These are phyloP conservation scores for Streptopelia turtur DNA, from an alignment of 2,797 vertebrate species.

Conservation along the genomic window DNA sequence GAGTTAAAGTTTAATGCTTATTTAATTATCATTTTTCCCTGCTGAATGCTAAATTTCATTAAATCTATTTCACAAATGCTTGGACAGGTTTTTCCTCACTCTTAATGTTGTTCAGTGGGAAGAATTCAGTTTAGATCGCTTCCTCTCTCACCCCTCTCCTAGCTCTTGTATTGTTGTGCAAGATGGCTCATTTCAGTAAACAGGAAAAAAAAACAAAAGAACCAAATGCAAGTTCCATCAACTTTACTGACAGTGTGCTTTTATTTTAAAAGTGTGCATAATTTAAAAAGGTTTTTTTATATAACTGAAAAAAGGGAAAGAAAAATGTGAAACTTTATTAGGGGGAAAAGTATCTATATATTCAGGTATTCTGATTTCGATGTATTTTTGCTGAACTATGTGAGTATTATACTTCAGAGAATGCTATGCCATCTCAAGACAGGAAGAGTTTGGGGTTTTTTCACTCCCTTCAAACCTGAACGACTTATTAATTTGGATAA, in stretches of 20 bases:
- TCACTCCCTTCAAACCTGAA: background rate
- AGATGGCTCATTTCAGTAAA: background rate
- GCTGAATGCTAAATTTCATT: slow-evolving; percentile 64
- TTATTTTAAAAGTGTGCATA: slow-evolving; percentile 42
- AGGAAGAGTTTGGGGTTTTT: background rate
- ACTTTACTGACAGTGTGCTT: slow-evolving; percentile 37
- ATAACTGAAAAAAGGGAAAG: slow-evolving; percentile 42
- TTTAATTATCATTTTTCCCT: slow-evolving; percentile 56
- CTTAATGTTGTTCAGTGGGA: background rate
- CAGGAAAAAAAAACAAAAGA: background rate
- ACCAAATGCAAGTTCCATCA: background rate
- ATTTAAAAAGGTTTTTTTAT: slow-evolving; percentile 45
- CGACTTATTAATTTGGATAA: background rate
- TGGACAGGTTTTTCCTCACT: background rate
- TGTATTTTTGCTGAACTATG: slow-evolving; percentile 45
- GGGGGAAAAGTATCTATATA: slow-evolving; percentile 41
- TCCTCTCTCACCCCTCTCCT: background rate
- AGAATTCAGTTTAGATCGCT: background rate
- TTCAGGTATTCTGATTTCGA: slow-evolving; percentile 39
- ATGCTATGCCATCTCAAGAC: background rate
- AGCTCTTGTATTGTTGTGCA: slow-evolving; percentile 31
- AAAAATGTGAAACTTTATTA: slow-evolving; percentile 55
- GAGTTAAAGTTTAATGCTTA: slow-evolving; percentile 52
- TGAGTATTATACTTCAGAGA: slow-evolving; percentile 21
- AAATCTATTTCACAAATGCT: slow-evolving; percentile 57